These are phyloP conservation scores for Dasypogon diadema DNA, from an alignment of 2,888 invertebrate species.

Conservation along the genomic window DNA sequence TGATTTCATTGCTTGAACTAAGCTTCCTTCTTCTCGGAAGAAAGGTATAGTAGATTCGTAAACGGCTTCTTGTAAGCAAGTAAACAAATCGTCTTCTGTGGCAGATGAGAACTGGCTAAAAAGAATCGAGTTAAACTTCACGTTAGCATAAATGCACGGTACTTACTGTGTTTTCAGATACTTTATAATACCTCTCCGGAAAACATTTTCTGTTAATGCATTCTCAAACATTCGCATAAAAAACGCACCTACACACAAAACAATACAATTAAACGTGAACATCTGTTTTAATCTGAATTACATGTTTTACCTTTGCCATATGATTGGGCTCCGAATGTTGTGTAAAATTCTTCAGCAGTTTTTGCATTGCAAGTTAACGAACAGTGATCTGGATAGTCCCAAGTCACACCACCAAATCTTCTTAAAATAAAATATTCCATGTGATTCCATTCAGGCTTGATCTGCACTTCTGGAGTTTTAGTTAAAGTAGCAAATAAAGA, in stretches of 20 bases:
- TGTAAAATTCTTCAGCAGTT: not conserved
- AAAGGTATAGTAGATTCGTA: conserved; percentile 58
- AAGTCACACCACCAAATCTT: not conserved
- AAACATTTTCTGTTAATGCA: conserved; percentile 15
- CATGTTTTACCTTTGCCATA: conserved; percentile 12
- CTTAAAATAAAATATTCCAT: not conserved
- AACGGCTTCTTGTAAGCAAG: conserved; percentile 60
- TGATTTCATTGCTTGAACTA: conserved; percentile 71
- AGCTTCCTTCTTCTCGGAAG: conserved; percentile 60
- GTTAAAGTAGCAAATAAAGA: too few relatives aligned
- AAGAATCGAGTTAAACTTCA: not conserved
- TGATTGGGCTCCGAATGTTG: not conserved
- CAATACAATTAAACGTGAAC: too few relatives aligned
- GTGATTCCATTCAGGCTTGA: conserved; percentile 8
- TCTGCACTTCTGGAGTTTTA: too few relatives aligned
- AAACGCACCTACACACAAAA: conserved; percentile 1
- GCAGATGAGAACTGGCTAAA: conserved; percentile 64
- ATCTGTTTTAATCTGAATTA: too few relatives aligned
- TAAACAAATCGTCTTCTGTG: conserved; percentile 64
- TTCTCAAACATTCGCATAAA: conserved; percentile 29
- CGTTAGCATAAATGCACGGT: not conserved
- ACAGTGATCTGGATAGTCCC: conserved; percentile 1
- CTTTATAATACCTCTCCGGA: conserved; percentile 57
- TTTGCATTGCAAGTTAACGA: not conserved
- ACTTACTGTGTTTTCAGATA: conserved; percentile 59